Evolutionary conservation across 1,140 invertebrate species (phyloP), one percentile per base, ranked within the genome.

Genomic region (Lucilia cuprina): DNA sequence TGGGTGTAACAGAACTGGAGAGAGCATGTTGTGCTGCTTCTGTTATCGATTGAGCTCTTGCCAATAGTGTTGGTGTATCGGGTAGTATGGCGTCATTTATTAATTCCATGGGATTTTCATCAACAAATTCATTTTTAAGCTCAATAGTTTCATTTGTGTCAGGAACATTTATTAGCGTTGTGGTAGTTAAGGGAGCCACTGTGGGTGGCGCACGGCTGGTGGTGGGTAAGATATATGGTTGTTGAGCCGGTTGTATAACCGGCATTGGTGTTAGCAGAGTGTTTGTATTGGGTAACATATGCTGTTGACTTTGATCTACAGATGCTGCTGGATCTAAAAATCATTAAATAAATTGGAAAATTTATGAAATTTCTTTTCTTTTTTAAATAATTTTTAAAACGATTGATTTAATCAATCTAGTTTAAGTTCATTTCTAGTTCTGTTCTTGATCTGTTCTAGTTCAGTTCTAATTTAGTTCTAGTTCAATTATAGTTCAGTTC

Each of bases 111-210:
- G 82, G 65, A n/a, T 47, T 83, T 17, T 83, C 55, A n/a, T 70
- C 50, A 14, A 74, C 19, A 35, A 83, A 83, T 70, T 70, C 82
- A 35, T 83, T 21, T 78, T 84, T 84, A 34, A 82, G 84, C 34
- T 82, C 84, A 2, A 84, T 34, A 9, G 78, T 78, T 30, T 41
- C 70, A 35, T 30, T 65, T 74, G 55, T 35, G 12, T 49, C 77
- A n/a, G 19, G 34, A 19, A 74, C 5, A 14, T 25, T n/a, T 19
- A 19, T 49, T n/a, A 60, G 55, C 17, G 55, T n/a, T 9, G 19
- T 21, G 19, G 50, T 55, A 14, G 13, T 12, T 55, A 13, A 55
- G 9, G 41, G n/a, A 10, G 7, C 19, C 65, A 70, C 10, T 70
- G 65, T n/a, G 8, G 9, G 12, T 25, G 65, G 10, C 19, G 5